Evolutionary conservation across 2,888 invertebrate species (phyloP), one percentile per base, ranked within the genome.

Genomic region (Acanthosepion esculentum): DNA sequence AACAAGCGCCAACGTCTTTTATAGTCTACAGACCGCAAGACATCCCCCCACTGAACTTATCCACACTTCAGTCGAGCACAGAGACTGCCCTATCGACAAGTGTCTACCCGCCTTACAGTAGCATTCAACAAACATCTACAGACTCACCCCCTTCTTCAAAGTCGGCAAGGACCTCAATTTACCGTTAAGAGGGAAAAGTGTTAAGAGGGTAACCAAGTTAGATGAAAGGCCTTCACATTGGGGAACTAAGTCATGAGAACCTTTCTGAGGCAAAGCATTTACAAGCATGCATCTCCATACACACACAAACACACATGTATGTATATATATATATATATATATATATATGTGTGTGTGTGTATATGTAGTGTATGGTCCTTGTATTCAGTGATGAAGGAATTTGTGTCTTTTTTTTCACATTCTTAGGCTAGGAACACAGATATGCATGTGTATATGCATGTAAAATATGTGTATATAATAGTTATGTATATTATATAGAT

Each of bases 31-130:
- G 95, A n/a, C 95, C 95, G 26, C 94, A 94, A 91, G 96, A 96
- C 8, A 96, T 97, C 15, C 97, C 97, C 18, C 96, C 96, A 15
- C 95, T 97, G 48, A 97, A 97, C 95, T 95, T 97, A n/a, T 95
- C 96, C 15, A 95, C 95, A 23, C 95, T 97, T 41, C 95, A 96
- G 41, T 96, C 95, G 29, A 96, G 96, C 95, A 95, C 95, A 29
- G 96, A 97, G 91, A 96, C 96, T 95, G 92, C 91, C 41, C 95
- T 96, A 48, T 96, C 96, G 93, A 55, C 59, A 33, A 55, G 53
- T 48, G 94, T 94, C 29, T 97, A 95, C 95, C 95, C 96, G 94
- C 96, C 96, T 29, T 96, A 96, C 93, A 95, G 96, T 3, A 96
- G 96, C 15, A 96, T 94, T 94, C 64, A 96, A 93, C 95, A 96